Base-by-base conservation (phyloP, 2,797 vertebrate genomes). In the Anguilla anguilla region DNA sequence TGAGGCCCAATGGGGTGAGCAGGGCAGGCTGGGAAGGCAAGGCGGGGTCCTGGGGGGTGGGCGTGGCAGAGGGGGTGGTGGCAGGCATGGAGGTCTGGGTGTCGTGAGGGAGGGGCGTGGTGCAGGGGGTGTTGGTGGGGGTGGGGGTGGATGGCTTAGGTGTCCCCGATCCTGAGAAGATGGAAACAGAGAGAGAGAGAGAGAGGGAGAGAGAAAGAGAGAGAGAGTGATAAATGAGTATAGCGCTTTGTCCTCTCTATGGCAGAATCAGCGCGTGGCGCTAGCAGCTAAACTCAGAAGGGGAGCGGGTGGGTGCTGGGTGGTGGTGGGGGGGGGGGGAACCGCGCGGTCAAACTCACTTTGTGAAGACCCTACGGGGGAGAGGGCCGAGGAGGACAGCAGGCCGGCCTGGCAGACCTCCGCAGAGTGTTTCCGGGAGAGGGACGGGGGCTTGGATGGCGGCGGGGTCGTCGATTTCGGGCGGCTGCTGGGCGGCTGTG, bases 121-220 rank as follows among this genome's bases (percentile, higher is more conserved):
- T 99, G 96, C 98, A 98, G 74, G 97, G 98, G 91, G 98, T 98
- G 96, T 97, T 98, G 93, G 96, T 97, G 94, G 98, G 98, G 88
- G 98, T 98, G 93, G 98, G 98, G 92, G 98, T 97, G 93, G 98
- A 98, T 96, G 98, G 97, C 95, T 99, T 99, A 92, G 99, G 98
- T 92, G 98, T 98, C 94, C 98, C 98, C 91, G 98, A 98, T 97
- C 98, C 98, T 99, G 94, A 49, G 93, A 91, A 94, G 93, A 96
- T 95, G 95, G 35, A 19, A 15, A 43, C 15, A 79, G 77, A 81
- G 6, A 43, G 39, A 81, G 77, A 81, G 77, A 81, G 31, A 74
- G 72, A 49, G 61, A 35, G 25, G 25, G 61, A 64, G 61, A 64
- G 61, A n/a, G 69, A 72, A 19, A 64, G 61, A n/a, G 69, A 72